Evolutionary conservation across 2,888 invertebrate genomes (phyloP).

Genomic region (Aelia acuminata): DNA sequence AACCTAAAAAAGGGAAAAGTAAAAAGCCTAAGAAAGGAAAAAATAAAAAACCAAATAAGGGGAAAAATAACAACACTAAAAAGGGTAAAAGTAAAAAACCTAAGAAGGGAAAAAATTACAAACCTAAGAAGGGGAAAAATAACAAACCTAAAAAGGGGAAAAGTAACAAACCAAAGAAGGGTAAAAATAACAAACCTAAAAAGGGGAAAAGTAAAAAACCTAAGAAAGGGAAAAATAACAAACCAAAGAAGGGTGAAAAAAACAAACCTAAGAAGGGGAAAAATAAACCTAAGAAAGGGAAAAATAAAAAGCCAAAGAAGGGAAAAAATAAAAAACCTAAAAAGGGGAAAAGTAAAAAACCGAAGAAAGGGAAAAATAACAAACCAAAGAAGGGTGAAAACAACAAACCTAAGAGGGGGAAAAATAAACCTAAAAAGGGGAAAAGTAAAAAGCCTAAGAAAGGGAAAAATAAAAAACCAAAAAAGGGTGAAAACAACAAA

Average conservation of each 20-base stretch:
- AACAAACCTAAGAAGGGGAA: constrained; percentile 16
- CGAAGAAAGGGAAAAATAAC: background rate
- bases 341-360: background rate
- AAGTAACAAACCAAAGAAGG: constrained; percentile 17
- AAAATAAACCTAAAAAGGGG: background rate
- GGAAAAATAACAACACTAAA: background rate
- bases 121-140: background rate
- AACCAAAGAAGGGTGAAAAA: constrained; percentile 21
- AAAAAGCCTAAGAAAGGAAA: constrained; percentile 7
- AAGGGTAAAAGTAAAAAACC: background rate
- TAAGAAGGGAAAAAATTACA: background rate
- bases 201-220: background rate
- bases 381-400: background rate
- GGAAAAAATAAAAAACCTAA: constrained; percentile 2
- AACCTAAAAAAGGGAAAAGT: constrained; percentile 62
- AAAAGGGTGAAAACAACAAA: background rate
- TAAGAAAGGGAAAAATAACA: background rate
- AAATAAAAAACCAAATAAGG: constrained; percentile 23
- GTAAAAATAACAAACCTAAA: constrained; percentile 17
- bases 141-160: no score
- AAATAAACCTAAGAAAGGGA: background rate
- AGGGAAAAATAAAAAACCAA: no score
- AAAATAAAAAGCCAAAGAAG: constrained; percentile 1
- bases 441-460: no score
- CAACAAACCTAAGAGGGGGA: background rate